These are phyloP conservation scores for Protonibea diacanthus DNA, from an alignment of 2,797 vertebrate genomes.

Conservation along the genomic window DNA sequence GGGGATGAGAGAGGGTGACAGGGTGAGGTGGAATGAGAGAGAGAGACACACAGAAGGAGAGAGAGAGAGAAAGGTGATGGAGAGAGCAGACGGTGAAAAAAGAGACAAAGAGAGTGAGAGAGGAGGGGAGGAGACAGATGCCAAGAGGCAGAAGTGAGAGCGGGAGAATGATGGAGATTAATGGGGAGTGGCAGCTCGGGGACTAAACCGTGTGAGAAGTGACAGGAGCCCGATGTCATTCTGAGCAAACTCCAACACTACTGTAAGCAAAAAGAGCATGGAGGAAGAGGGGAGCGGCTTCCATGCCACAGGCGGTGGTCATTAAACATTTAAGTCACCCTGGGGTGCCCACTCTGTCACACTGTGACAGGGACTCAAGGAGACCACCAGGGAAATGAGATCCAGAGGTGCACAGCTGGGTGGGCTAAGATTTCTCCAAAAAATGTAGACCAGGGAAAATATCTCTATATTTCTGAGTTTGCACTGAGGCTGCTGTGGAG, in stretches of 20 bases:
- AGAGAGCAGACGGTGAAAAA: conserved; percentile 33
- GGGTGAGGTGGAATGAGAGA: conserved; percentile 59
- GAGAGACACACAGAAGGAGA: conserved; percentile 39
- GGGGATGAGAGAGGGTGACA: conserved; percentile 20
- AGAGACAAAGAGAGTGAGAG: conserved; percentile 30
- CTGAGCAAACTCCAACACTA: conserved; percentile 71
- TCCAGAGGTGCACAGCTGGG: conserved; percentile 40
- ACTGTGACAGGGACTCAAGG: conserved; percentile 49
- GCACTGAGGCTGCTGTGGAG: background rate
- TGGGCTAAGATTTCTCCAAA: conserved; percentile 25
- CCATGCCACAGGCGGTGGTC: conserved; percentile 55
- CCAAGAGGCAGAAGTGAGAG: conserved; percentile 67
- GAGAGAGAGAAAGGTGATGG: conserved; percentile 38
- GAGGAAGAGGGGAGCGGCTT: conserved; percentile 45
- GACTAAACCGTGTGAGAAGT: conserved; percentile 72
- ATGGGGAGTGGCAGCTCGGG: conserved; percentile 78
- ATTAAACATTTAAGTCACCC: conserved; percentile 78
- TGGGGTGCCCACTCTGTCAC: conserved; percentile 60
- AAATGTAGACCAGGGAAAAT: conserved; percentile 18
- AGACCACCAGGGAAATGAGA: conserved; percentile 43
- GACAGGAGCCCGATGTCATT: conserved; percentile 74
- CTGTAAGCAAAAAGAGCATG: conserved; percentile 77
- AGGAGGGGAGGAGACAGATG: conserved; percentile 55
- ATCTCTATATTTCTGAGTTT: background rate
- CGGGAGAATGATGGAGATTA: conserved; percentile 81